Evolutionary conservation across 2,113 vertebrate species (phyloP).

Genomic region (Hystrix cristata): DNA sequence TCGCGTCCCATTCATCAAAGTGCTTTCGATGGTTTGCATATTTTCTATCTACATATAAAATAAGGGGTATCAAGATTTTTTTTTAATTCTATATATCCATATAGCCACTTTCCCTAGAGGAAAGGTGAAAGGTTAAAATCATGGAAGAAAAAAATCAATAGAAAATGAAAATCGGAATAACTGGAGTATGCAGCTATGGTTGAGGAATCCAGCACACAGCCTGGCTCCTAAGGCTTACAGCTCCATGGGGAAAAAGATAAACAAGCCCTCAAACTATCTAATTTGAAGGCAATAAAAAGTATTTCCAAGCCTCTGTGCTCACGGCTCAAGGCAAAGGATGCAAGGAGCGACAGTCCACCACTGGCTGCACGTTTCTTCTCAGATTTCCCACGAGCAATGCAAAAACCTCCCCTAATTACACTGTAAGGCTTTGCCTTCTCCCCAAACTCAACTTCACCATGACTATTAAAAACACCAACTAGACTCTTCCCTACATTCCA

Average conservation of each 20-base stretch:
- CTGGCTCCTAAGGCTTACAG: rapidly evolving
- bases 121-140: not conserved
- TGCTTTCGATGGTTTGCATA: not conserved
- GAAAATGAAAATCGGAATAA: not conserved
- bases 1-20: not conserved
- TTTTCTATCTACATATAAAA: not conserved
- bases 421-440: not conserved
- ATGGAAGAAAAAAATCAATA: not conserved
- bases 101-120: not conserved
- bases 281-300: not conserved
- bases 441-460: not conserved
- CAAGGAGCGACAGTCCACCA: not conserved
- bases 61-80: not conserved
- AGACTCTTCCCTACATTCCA: no score
- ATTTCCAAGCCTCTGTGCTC: not conserved
- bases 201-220: not conserved
- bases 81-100: not conserved
- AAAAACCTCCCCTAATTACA: not conserved
- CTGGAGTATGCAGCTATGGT: not conserved
- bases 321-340: not conserved
- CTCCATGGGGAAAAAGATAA: no score
- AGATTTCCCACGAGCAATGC: no score
- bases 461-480: not conserved
- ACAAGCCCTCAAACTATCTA: not conserved
- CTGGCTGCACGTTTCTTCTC: not conserved